A percentile compares a stretch with the other conserved stretches of the same genome.
Conservation (phyloP, 2,888 invertebrate species). For the Apodemia duryi region DNA sequence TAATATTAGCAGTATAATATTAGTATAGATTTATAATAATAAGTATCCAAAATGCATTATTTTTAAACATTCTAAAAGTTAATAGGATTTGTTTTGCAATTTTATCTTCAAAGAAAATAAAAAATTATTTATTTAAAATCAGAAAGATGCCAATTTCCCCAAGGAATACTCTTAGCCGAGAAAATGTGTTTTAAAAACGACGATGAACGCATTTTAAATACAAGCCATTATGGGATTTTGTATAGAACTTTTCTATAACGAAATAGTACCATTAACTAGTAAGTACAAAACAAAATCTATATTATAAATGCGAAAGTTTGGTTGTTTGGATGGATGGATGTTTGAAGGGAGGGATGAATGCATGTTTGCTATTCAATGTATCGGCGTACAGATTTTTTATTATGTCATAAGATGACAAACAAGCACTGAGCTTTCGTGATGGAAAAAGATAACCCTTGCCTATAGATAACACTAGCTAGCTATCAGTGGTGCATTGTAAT, state of each 20-base stretch:
- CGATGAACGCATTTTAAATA: slow-evolving; percentile 3
- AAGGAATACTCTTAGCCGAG: slow-evolving; percentile 12
- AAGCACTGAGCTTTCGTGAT: too few species aligned
- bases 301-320: background rate
- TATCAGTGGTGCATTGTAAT: too few species aligned
- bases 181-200: slow-evolving; percentile 15
- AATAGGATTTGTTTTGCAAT: background rate
- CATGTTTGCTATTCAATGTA: too few species aligned
- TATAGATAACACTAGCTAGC: too few species aligned
- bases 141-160: slow-evolving; percentile 47
- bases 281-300: background rate
- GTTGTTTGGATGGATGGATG: background rate
- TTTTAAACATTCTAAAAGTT: background rate
- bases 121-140: slow-evolving; percentile 36
- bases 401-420: too few species aligned
- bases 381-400: too few species aligned
- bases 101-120: slow-evolving; percentile 7
- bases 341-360: too few species aligned
- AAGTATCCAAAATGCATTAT: background rate
- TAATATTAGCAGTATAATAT: too few species aligned
- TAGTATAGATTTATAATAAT: too few species aligned
- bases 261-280: slow-evolving; percentile 1
- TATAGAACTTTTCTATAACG: slow-evolving; percentile 1
- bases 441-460: too few species aligned
- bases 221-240: slow-evolving; percentile 10